These are phyloP conservation scores for Heliornis fulica DNA, from an alignment of 2,113 vertebrate species.

Conservation along the genomic window DNA sequence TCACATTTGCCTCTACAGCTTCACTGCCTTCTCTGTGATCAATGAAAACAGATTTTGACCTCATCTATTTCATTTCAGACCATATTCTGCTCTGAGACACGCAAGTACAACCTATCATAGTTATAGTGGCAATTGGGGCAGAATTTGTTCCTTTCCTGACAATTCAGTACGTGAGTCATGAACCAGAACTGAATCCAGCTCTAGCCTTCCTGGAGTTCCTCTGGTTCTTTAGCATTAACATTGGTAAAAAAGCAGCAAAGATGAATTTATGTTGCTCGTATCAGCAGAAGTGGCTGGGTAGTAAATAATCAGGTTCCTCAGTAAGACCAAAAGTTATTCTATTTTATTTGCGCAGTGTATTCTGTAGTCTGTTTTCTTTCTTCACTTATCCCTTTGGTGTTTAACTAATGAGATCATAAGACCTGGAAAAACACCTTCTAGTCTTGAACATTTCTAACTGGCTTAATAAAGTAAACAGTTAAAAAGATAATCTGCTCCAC, in stretches of 20 bases:
- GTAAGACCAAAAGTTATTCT: slow-evolving; percentile 26
- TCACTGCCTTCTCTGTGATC: slow-evolving; percentile 57
- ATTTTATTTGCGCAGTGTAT: slow-evolving; percentile 12
- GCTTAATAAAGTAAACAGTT: slow-evolving; percentile 31
- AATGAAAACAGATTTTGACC: slow-evolving; percentile 67
- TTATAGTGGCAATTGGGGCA: slow-evolving; percentile 62
- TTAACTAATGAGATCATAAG: slow-evolving; percentile 52
- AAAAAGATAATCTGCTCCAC: slow-evolving; percentile 13
- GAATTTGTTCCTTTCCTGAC: slow-evolving; percentile 68
- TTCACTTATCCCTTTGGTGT: neutral
- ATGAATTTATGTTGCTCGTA: slow-evolving; percentile 42
- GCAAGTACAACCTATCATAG: slow-evolving; percentile 41
- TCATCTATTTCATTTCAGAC: slow-evolving; percentile 64
- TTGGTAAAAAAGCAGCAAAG: slow-evolving; percentile 20
- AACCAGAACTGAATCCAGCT: slow-evolving; percentile 43
- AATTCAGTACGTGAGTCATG: slow-evolving; percentile 64
- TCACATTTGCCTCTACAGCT: slow-evolving; percentile 60
- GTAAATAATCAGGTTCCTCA: slow-evolving; percentile 34
- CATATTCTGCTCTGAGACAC: slow-evolving; percentile 48
- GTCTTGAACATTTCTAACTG: slow-evolving; percentile 39
- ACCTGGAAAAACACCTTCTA: slow-evolving; percentile 6
- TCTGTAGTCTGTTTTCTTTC: neutral
- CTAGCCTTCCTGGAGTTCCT: slow-evolving; percentile 25
- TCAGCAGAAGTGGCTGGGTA: slow-evolving; percentile 25
- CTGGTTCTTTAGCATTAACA: slow-evolving; percentile 14